These are phyloP conservation scores for Engraulis encrasicolus DNA, from an alignment of 2,113 vertebrate species.

Conservation along the genomic window DNA sequence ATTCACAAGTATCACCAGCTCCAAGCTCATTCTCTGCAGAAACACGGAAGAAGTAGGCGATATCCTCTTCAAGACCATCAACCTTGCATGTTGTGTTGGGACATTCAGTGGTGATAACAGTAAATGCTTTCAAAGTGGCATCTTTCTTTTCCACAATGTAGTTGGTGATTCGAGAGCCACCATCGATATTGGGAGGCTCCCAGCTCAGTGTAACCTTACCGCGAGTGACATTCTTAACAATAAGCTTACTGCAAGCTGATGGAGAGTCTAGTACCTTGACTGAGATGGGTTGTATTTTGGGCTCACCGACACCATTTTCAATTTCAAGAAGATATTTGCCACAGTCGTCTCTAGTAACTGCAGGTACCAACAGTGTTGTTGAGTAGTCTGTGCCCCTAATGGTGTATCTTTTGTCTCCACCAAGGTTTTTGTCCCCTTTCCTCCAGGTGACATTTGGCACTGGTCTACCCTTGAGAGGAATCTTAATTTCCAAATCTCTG, in stretches of 20 bases:
- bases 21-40: constrained; percentile 97
- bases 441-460: constrained; percentile 92
- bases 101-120: constrained; percentile 85
- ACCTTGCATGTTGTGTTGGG: constrained; percentile 87
- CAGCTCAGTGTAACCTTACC: constrained; percentile 90
- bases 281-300: constrained; percentile 88
- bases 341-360: constrained; percentile 90
- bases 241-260: constrained; percentile 89
- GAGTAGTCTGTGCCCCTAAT: constrained; percentile 91
- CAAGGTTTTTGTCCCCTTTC: constrained; percentile 89
- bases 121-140: constrained; percentile 92
- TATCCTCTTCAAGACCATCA: constrained; percentile 86
- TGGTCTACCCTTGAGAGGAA: constrained; percentile 94
- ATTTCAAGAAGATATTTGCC: constrained; percentile 94
- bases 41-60: constrained; percentile 93
- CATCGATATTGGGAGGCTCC: constrained; percentile 92
- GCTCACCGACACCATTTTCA: constrained; percentile 94
- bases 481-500: constrained; percentile 87
- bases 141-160: constrained; percentile 94
- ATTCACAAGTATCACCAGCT: constrained; percentile 90
- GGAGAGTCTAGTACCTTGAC: constrained; percentile 94
- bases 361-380: constrained; percentile 87
- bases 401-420: constrained; percentile 82
- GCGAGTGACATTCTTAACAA: constrained; percentile 90
- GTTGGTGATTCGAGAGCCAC: constrained; percentile 90